Base-by-base conservation (phyloP, 1,140 invertebrate genomes). In the Dendroctonus ponderosae region DNA sequence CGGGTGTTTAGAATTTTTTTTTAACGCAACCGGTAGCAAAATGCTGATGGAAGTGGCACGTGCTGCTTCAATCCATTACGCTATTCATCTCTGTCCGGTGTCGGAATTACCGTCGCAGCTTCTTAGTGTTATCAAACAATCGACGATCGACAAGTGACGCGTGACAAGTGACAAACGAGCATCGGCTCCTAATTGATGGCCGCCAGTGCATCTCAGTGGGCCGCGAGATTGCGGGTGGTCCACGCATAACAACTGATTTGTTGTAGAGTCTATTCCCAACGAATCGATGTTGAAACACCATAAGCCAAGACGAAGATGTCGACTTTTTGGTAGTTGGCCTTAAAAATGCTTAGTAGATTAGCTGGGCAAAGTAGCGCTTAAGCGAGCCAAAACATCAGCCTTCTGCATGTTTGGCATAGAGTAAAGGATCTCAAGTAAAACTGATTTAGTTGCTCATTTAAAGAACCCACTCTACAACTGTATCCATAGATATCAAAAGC, bases 161-260 rank as follows among this genome's bases (percentile, higher is more conserved):
- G 57, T 67, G 65, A 67, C 65, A 67, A 67, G 65, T 67, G 65
- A 67, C 65, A 67, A 62, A 67, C 60, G 66, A 62, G 60, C 54
- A 49, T 62, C 59, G 66, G 51, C 60, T 67, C 54, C 48, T 56
- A 67, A 67, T 62, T 67, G 59, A 62, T 67, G 52, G 52, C 46
- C 60, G 51, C 12, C 53, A 41, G 52, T 40, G 53, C 26, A 53
- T 65, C 62, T 46, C 42, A 66, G 53, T 66, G 63, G 63, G 63
- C 56, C 63, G 63, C 63, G 56, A 51, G 54, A 51, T 43, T 49
- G 63, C 63, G 63, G 63, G 63, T 66, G 63, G 63, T 66, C 63
- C 63, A 37, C 42, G 39, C n/a, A 43, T 15, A 40, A 44, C 53
- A 65, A 62, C 39, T 7, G n/a, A 56, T 41, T 39, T 14, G 12